A percentile compares a stretch with the other conserved stretches of the same genome.
phyloP scores from a whole-genome alignment of 2,888 invertebrate species.

The Amorpha juglandis region DNA sequence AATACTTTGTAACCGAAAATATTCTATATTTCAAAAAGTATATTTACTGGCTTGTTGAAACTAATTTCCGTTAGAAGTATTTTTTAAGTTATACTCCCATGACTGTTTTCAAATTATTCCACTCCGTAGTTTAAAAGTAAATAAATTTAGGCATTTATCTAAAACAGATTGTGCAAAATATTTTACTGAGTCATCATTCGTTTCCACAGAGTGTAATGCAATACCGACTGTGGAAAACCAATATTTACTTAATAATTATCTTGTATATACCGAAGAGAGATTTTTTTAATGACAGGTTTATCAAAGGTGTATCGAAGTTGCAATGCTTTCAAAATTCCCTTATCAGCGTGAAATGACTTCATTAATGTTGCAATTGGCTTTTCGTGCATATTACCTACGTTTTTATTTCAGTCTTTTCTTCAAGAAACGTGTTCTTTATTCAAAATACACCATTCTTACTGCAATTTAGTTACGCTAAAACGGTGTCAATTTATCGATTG shows the following conservation, averaged over 20 bases:
- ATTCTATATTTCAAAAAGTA: too few relatives aligned
- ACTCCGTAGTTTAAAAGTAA: too few relatives aligned
- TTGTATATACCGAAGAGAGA: neutral
- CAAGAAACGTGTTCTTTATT: too few relatives aligned
- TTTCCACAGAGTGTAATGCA: conserved; percentile 37
- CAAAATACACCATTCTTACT: too few relatives aligned
- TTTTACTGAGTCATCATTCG: conserved; percentile 35
- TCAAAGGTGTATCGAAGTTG: neutral
- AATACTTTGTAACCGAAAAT: too few relatives aligned
- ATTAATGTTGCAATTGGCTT: neutral
- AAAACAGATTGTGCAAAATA: conserved; percentile 37
- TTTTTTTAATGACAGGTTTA: neutral
- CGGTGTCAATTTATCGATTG: neutral
- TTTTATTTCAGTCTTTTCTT: too few relatives aligned
- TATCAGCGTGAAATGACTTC: neutral
- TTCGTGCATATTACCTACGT: too few relatives aligned
- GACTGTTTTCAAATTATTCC: too few relatives aligned
- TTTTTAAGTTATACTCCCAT: too few relatives aligned
- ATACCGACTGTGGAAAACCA: conserved; percentile 32
- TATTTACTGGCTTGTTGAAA: too few relatives aligned
- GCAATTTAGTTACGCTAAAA: neutral
- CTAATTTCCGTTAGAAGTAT: too few relatives aligned
- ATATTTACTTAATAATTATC: conserved; percentile 23
- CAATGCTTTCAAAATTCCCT: neutral
- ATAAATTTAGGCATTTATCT: conserved; percentile 9